These are phyloP conservation scores for Agrotis ipsilon DNA, from an alignment of 2,888 invertebrate genomes.

Conservation along the genomic window DNA sequence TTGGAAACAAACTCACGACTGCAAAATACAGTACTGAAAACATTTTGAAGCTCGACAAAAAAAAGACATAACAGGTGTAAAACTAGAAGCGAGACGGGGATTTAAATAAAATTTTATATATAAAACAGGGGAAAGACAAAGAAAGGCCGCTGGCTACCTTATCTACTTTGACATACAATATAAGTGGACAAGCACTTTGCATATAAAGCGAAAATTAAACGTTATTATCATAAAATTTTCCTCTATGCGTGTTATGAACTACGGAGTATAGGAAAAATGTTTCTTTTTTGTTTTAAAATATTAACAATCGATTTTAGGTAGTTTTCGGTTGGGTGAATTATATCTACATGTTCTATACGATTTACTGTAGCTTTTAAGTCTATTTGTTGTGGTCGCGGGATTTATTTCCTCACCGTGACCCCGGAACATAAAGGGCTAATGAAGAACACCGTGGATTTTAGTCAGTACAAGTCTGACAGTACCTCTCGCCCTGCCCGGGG, in stretches of 20 bases:
- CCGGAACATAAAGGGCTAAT: no score
- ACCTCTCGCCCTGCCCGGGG: no score
- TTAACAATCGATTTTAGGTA: neutral
- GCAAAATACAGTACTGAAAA: no score
- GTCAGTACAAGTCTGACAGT: no score
- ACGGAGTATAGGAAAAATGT: conserved; percentile 7
- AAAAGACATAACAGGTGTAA: neutral
- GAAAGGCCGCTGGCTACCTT: conserved; percentile 17
- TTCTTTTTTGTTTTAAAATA: conserved; percentile 13
- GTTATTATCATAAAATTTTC: conserved; percentile 24
- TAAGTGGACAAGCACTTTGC: conserved; percentile 52
- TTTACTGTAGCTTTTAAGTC: no score
- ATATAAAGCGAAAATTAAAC: conserved; percentile 50
- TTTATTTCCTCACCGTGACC: no score
- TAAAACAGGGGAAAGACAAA: conserved; percentile 15
- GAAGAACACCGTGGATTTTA: no score
- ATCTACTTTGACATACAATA: conserved; percentile 26
- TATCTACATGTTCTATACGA: no score
- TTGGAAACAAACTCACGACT: no score
- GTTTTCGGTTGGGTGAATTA: neutral
- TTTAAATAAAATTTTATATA: conserved; percentile 8
- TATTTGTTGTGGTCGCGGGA: no score
- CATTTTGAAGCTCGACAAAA: neutral
- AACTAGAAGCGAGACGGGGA: neutral
- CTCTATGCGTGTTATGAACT: conserved; percentile 7